A percentile compares a stretch with the other conserved stretches of the same genome.
Conservation (phyloP, 2,888 invertebrate species). For the Leucophenga maculata region DNA sequence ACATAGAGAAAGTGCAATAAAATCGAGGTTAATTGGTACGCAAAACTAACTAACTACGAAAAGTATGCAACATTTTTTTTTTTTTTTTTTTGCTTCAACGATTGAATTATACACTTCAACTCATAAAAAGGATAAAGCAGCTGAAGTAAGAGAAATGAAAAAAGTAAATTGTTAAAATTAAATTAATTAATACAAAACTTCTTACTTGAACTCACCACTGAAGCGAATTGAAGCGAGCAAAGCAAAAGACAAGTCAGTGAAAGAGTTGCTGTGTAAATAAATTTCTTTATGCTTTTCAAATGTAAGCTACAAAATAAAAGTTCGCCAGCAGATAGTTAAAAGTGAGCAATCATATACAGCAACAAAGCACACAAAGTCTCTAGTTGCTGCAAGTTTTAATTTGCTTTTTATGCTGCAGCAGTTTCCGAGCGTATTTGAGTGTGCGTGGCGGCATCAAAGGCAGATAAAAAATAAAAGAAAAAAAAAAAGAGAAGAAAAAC, state of each 20-base stretch:
- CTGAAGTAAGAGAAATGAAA: background rate
- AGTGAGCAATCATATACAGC: too few species aligned
- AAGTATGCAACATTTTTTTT: slow-evolving; percentile 22
- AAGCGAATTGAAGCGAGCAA: too few species aligned
- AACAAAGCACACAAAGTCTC: too few species aligned
- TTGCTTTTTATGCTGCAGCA: too few species aligned
- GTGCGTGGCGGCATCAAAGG: too few species aligned
- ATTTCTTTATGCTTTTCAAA: background rate
- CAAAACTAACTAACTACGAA: slow-evolving; percentile 11
- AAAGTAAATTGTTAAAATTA: slow-evolving; percentile 7
- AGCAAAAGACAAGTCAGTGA: too few species aligned
- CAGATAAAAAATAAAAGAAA: too few species aligned
- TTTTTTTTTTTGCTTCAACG: background rate
- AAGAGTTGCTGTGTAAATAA: background rate
- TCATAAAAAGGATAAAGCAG: too few species aligned
- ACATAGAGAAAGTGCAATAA: background rate
- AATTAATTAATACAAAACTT: slow-evolving; percentile 56
- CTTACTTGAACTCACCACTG: slow-evolving; percentile 32
- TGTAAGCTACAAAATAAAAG: background rate
- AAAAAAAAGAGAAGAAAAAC: too few species aligned
- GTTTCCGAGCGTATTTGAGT: too few species aligned
- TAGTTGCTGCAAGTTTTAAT: too few species aligned
- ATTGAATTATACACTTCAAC: background rate
- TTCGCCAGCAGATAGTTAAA: background rate
- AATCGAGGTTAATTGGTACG: slow-evolving; percentile 45